Conservation (phyloP, 2,113 vertebrate genomes). For the Macaca fascicularis region DNA sequence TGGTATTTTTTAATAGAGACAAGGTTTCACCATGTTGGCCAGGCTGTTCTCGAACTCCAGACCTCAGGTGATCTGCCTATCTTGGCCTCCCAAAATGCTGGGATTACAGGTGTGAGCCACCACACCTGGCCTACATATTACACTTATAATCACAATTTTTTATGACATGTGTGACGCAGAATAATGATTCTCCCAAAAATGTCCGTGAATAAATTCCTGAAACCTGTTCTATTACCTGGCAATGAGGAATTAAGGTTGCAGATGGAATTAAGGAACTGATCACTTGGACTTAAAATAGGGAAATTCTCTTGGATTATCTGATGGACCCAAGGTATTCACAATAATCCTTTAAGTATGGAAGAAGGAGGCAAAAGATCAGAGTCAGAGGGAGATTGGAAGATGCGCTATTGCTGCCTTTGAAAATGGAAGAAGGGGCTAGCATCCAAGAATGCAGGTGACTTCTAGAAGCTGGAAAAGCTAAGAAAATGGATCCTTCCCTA, state of each 20-base stretch:
- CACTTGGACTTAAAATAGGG: neutral
- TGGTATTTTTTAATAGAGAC: too few relatives aligned
- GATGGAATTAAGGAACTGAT: neutral
- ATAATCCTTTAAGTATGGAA: neutral
- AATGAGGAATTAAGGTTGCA: neutral
- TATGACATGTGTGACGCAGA: neutral
- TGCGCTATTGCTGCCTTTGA: neutral
- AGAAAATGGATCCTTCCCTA: neutral
- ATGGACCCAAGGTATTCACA: neutral
- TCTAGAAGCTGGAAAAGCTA: neutral
- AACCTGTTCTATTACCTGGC: neutral
- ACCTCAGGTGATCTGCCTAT: too few relatives aligned
- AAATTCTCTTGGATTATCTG: neutral
- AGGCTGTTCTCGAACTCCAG: too few relatives aligned
- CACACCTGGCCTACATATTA: neutral
- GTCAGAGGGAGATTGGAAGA: neutral
- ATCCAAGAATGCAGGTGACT: neutral
- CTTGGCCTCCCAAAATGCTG: too few relatives aligned
- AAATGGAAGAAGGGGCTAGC: neutral
- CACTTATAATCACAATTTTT: neutral
- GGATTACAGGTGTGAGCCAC: too few relatives aligned
- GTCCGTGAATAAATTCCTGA: neutral
- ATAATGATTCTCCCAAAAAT: neutral
- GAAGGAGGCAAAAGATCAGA: neutral
- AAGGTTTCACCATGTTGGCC: too few relatives aligned